A percentile compares a stretch with the other conserved stretches of the same genome.
Evolutionary conservation across 1,140 invertebrate genomes (phyloP).

Genomic region (Papilio aristodemus): DNA sequence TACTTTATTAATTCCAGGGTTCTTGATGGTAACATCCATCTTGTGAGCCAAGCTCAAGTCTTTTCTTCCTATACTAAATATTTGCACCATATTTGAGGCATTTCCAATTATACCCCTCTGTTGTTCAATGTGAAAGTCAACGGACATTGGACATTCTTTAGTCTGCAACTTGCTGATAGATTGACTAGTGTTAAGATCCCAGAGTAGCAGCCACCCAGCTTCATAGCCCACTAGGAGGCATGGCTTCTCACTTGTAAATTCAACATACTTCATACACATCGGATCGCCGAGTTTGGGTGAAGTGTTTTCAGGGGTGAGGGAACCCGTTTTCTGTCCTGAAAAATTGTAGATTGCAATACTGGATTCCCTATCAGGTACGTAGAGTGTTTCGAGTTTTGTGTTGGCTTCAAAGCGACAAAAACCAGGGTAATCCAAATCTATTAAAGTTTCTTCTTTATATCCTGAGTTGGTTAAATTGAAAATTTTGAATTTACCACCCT

Average conservation of each 20-base stretch:
- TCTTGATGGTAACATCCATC: slow-evolving; percentile 83
- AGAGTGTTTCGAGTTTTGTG: slow-evolving; percentile 83
- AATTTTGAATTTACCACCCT: slow-evolving; percentile 84
- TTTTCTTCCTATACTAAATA: slow-evolving; percentile 80
- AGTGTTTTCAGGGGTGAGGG: slow-evolving; percentile 56
- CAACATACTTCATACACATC: slow-evolving; percentile 83
- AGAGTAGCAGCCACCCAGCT: slow-evolving; percentile 84
- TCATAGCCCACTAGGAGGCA: slow-evolving; percentile 84
- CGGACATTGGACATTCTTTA: slow-evolving; percentile 84
- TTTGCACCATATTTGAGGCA: slow-evolving; percentile 82
- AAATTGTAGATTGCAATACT: slow-evolving; percentile 82
- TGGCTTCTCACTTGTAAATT: slow-evolving; percentile 74
- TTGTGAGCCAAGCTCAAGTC: slow-evolving; percentile 82
- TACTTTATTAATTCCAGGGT: slow-evolving; percentile 86
- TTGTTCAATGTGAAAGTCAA: slow-evolving; percentile 84
- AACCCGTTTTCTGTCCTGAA: slow-evolving; percentile 79
- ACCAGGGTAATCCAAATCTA: slow-evolving; percentile 82
- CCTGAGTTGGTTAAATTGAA: slow-evolving; percentile 83
- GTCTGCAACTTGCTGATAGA: slow-evolving; percentile 82
- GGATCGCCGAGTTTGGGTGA: slow-evolving; percentile 80
- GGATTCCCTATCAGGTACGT: slow-evolving; percentile 84
- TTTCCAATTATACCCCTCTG: slow-evolving; percentile 85
- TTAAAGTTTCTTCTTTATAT: slow-evolving; percentile 81
- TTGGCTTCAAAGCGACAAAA: slow-evolving; percentile 84
- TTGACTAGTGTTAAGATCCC: slow-evolving; percentile 83